These are phyloP conservation scores for Ceratitis capitata DNA, from an alignment of 1,140 invertebrate genomes.

Conservation along the genomic window DNA sequence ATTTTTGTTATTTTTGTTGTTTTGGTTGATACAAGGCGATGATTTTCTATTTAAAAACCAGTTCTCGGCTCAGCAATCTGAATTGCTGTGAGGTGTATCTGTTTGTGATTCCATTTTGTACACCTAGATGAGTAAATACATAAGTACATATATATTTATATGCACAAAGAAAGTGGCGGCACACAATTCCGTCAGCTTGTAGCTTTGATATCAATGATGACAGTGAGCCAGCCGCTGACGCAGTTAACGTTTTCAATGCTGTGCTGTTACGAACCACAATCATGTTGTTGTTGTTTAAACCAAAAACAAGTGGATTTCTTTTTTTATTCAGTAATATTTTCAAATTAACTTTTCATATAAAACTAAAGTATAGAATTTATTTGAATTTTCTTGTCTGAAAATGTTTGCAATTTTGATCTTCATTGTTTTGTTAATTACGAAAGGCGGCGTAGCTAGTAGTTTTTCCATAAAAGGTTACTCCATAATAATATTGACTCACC, in stretches of 20 bases:
- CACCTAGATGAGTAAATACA: no score
- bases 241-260: background rate
- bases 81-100: background rate
- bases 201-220: background rate
- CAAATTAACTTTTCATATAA: background rate
- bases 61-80: background rate
- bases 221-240: background rate
- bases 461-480: no score
- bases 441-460: no score
- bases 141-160: background rate
- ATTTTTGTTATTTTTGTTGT: background rate
- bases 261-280: background rate
- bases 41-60: constrained; percentile 14
- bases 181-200: background rate
- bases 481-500: constrained; percentile 42
- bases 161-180: background rate
- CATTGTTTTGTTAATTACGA: no score
- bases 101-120: background rate
- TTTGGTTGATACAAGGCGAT: background rate
- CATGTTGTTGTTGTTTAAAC: background rate
- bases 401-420: background rate
- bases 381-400: no score
- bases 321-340: background rate
- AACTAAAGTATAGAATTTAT: background rate
- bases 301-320: background rate